Evolutionary conservation across 1,140 invertebrate genomes (phyloP).

Genomic region (Radopholus similis): DNA sequence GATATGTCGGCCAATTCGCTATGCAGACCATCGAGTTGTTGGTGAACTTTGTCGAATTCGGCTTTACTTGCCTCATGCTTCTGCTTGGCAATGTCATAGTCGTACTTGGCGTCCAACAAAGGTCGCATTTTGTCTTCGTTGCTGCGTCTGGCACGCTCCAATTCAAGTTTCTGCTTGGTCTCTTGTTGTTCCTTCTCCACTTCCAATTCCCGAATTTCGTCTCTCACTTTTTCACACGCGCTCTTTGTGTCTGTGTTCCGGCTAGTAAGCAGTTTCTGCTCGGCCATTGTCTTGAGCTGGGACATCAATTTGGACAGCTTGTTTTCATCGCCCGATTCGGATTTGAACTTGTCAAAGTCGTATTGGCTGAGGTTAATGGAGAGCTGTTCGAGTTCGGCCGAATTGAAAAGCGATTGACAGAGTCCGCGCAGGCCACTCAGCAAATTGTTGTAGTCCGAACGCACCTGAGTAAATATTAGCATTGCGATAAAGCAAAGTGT

Average conservation of each 20-base stretch:
- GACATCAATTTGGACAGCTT: not conserved
- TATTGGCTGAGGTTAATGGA: not conserved
- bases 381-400: conserved; percentile 5
- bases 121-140: conserved; percentile 3
- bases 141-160: conserved; percentile 4
- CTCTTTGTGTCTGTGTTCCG: not conserved
- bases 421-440: conserved; percentile 1
- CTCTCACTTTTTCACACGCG: not conserved
- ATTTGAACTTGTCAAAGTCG: not conserved
- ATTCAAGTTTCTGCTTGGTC: not conserved
- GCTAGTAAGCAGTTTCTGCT: not conserved
- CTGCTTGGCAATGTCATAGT: conserved; percentile 4
- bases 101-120: not conserved
- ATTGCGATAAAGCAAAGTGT: not conserved
- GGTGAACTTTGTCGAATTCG: not conserved
- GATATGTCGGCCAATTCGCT: conserved; percentile 9
- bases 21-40: not conserved
- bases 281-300: not conserved
- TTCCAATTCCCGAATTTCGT: not conserved
- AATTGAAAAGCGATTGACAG: not conserved
- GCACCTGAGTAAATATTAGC: not conserved
- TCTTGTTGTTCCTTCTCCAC: not conserved
- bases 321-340: conserved; percentile 1
- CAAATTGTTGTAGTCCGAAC: conserved; percentile 3
- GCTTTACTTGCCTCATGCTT: not conserved